A percentile compares a stretch with the other conserved stretches of the same genome.
Evolutionary conservation across 2,797 vertebrate species (phyloP).

Genomic region (Adrianichthys oophorus): DNA sequence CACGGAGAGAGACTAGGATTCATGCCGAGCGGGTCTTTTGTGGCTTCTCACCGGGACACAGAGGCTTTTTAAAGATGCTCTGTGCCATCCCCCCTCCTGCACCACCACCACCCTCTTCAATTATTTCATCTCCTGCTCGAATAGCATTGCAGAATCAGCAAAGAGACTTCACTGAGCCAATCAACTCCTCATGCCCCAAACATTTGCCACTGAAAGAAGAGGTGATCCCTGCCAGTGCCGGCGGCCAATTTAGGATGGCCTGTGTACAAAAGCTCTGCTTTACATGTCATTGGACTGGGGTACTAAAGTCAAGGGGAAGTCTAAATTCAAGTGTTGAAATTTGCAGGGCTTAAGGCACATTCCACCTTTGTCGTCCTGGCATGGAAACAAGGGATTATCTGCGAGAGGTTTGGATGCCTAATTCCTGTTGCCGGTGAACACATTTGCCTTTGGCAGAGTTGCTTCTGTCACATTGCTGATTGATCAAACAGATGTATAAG

Average conservation of each 20-base stretch:
- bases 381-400: slow-evolving; percentile 44
- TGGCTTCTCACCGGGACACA: slow-evolving; percentile 55
- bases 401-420: slow-evolving; percentile 37
- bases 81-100: slow-evolving; percentile 32
- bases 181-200: slow-evolving; percentile 43
- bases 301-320: slow-evolving; percentile 38
- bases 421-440: slow-evolving; percentile 34
- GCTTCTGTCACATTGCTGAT: slow-evolving; percentile 29
- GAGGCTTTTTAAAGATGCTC: slow-evolving; percentile 67
- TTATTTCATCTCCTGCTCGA: slow-evolving; percentile 57
- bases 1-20: slow-evolving; percentile 47
- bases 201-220: slow-evolving; percentile 47
- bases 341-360: slow-evolving; percentile 10
- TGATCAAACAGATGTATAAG: slow-evolving; percentile 46
- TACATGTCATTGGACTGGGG: slow-evolving; percentile 40
- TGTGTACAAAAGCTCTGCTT: slow-evolving; percentile 33
- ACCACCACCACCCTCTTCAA: slow-evolving; percentile 51
- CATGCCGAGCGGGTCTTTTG: slow-evolving; percentile 54
- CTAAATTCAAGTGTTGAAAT: slow-evolving; percentile 36
- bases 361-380: slow-evolving; percentile 28
- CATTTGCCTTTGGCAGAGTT: slow-evolving; percentile 33
- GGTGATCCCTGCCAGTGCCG: slow-evolving; percentile 47
- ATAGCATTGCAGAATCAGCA: slow-evolving; percentile 46
- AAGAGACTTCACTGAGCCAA: slow-evolving; percentile 50
- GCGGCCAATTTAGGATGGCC: slow-evolving; percentile 54